Percentiles rank a stretch among this genome's conserved stretches.
phyloP scores from a whole-genome alignment of 1,140 invertebrate genomes.

The Caerostris extrusa region DNA sequence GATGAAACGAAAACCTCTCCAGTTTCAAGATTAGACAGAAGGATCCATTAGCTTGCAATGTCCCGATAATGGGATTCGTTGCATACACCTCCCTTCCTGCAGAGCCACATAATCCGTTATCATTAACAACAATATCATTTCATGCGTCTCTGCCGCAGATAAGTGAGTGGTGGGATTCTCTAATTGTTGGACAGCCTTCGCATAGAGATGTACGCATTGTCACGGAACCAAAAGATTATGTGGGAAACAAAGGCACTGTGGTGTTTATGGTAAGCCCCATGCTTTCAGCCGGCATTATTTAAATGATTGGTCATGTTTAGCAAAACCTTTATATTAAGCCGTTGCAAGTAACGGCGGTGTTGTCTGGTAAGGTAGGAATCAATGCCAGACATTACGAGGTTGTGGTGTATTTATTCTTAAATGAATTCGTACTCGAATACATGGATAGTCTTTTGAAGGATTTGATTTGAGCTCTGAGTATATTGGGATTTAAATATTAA shows the following conservation, averaged over 20 bases:
- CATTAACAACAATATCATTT: constrained; percentile 67
- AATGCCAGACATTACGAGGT: background rate
- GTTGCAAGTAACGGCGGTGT: background rate
- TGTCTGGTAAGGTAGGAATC: background rate
- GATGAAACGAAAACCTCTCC: constrained; percentile 49
- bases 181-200: constrained; percentile 46
- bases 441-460: background rate
- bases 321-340: background rate
- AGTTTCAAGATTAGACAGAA: constrained; percentile 49
- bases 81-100: background rate
- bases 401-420: background rate
- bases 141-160: background rate
- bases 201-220: background rate
- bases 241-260: constrained; percentile 10
- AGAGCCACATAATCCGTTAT: constrained; percentile 44
- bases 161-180: background rate
- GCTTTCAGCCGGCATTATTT: constrained; percentile 35
- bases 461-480: too few species aligned
- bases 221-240: constrained; percentile 42
- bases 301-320: constrained; percentile 48
- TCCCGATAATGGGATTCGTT: constrained; percentile 53
- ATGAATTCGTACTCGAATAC: background rate
- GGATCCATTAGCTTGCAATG: constrained; percentile 64
- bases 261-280: constrained; percentile 38
- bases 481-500: too few species aligned